phyloP scores from a whole-genome alignment of 2,888 invertebrate genomes.

The Nasonovia ribisnigri region DNA sequence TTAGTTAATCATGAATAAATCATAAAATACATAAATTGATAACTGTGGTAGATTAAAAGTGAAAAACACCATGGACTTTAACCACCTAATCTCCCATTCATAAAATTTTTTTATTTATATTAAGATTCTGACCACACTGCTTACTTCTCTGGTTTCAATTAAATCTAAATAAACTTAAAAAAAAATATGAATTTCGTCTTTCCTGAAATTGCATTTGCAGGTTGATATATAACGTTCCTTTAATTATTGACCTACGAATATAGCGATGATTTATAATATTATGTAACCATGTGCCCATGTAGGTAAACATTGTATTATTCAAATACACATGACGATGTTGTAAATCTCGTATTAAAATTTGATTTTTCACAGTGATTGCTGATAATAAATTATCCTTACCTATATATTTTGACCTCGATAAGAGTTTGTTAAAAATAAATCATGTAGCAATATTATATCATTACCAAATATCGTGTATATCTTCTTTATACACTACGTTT shows the following conservation, averaged over 20 bases:
- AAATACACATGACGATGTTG: background rate
- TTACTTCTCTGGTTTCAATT: background rate
- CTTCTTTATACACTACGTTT: background rate
- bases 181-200: background rate
- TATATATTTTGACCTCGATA: background rate
- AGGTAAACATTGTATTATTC: background rate
- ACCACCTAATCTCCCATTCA: background rate
- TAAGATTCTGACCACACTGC: background rate
- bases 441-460: background rate
- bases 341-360: background rate
- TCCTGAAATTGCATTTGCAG: background rate
- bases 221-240: background rate
- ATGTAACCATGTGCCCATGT: too few relatives aligned
- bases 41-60: background rate
- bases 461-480: background rate
- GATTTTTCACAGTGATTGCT: background rate
- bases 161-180: background rate
- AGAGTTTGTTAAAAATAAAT: background rate
- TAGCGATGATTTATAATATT: background rate
- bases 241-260: background rate
- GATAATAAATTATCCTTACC: too few relatives aligned
- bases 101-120: background rate
- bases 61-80: background rate
- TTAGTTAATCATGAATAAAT: background rate
- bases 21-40: background rate